Evolutionary conservation across 2,113 vertebrate genomes (phyloP), one percentile per base, ranked within the genome.

Genomic region (Chloebia gouldiae): DNA sequence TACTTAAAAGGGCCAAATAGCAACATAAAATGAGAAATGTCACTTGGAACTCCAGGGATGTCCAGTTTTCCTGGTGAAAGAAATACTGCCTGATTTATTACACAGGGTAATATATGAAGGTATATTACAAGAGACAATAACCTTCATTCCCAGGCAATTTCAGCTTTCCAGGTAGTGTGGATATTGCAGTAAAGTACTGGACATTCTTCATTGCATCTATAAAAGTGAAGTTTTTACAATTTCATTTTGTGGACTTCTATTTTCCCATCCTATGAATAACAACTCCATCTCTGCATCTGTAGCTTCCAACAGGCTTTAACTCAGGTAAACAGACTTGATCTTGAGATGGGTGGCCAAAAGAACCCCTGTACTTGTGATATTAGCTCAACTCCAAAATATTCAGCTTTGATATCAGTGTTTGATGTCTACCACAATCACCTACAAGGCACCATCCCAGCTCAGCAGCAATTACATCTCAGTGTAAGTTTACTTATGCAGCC

Each of bases 81-180:
- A 96, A 97, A 97, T 97, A 97, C 22, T 88, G 53, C 90, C 90
- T 85, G 96, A 96, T 97, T 97, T 98, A 98, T 97, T 86, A 95
- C 71, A 85, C 39, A 51, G 54, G 69, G 40, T 95, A 96, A 96
- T 88, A 84, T 85, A 86, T 8, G 80, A 94, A 96, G 83, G 93
- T 95, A 94, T 93, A 97, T 95, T 92, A 92, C 90, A 90, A 93
- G 96, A 97, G 97, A 96, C 97, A 96, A 93, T 95, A 97, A 96
- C 93, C 92, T 92, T 95, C 90, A 94, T 94, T 96, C 95, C 87
- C 86, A 93, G 92, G 92, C 92, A 95, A 96, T 95, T 97, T 96
- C 92, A 92, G 93, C 77, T 86, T 98, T 97, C 93, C 95, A 95
- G 91, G 92, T 96, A 96, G 75, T 53, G 90, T 93, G 85, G 94